Conservation (phyloP, 2,797 vertebrate genomes). For the Peromyscus aztecus region DNA sequence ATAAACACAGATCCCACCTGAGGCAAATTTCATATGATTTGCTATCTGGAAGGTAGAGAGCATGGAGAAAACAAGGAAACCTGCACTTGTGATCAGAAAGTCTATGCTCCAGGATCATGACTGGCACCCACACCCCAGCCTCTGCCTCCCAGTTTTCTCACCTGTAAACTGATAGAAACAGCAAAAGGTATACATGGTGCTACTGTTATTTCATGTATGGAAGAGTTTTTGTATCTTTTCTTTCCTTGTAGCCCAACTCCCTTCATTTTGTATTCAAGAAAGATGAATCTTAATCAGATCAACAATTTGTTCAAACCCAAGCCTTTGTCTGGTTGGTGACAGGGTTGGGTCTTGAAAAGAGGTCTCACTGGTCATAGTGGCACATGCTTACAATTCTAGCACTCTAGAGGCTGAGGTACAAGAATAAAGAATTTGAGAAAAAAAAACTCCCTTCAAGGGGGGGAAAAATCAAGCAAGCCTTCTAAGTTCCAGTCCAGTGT, state of each 20-base stretch:
- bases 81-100: not conserved
- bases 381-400: not conserved
- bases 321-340: not conserved
- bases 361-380: not conserved
- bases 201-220: not conserved
- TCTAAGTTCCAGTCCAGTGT: not conserved
- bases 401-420: not conserved
- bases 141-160: not conserved
- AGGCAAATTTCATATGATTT: not conserved
- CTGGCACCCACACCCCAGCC: accelerated
- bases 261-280: conserved; percentile 26
- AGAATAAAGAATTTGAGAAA: not conserved
- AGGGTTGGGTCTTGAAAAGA: not conserved
- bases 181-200: accelerated
- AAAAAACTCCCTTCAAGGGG: not conserved
- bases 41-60: not conserved
- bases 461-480: not conserved
- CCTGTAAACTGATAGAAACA: not conserved
- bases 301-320: not conserved
- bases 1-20: not conserved
- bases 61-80: not conserved
- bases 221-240: not conserved
- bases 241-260: not conserved
- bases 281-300: conserved; percentile 1
- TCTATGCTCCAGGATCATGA: not conserved